A percentile compares a stretch with the other conserved stretches of the same genome.
Conservation (phyloP, 2,113 vertebrate genomes). For the Chlamydotis undulata region DNA sequence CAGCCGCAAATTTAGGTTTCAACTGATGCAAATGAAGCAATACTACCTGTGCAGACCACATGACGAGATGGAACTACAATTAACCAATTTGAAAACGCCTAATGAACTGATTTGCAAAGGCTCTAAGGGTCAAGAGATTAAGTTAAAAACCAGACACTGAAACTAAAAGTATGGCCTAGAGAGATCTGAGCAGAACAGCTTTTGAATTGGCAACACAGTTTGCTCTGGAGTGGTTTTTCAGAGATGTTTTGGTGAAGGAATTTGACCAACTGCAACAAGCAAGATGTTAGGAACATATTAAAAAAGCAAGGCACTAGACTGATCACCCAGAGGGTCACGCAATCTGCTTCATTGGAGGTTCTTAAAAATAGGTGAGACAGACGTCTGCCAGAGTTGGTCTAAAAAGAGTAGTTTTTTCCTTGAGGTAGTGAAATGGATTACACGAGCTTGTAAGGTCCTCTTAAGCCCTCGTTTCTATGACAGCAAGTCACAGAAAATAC, state of each 20-base stretch:
- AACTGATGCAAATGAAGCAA: fast-evolving
- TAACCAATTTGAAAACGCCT: neutral
- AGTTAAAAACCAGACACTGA: neutral
- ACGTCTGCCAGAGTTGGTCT: neutral
- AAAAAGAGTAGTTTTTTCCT: slow-evolving; percentile 35
- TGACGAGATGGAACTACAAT: neutral
- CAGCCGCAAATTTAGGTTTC: neutral
- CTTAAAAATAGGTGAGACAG: slow-evolving; percentile 34
- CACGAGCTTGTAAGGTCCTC: neutral
- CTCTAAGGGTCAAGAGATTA: neutral
- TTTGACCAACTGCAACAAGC: neutral
- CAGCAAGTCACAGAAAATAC: slow-evolving; percentile 58
- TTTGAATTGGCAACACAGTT: neutral
- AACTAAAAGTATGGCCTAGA: neutral
- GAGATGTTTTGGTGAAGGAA: neutral
- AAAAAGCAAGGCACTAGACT: neutral
- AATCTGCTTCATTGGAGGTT: neutral
- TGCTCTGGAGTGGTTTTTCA: neutral
- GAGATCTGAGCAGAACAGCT: neutral
- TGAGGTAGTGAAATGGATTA: slow-evolving; percentile 29
- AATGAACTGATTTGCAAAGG: neutral
- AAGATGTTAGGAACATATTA: neutral
- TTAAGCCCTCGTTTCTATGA: slow-evolving; percentile 40
- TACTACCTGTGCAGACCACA: neutral
- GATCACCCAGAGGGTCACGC: neutral